Evolutionary conservation across 2,888 invertebrate species (phyloP), one percentile per base, ranked within the genome.

Genomic region (Netelia melanura): DNA sequence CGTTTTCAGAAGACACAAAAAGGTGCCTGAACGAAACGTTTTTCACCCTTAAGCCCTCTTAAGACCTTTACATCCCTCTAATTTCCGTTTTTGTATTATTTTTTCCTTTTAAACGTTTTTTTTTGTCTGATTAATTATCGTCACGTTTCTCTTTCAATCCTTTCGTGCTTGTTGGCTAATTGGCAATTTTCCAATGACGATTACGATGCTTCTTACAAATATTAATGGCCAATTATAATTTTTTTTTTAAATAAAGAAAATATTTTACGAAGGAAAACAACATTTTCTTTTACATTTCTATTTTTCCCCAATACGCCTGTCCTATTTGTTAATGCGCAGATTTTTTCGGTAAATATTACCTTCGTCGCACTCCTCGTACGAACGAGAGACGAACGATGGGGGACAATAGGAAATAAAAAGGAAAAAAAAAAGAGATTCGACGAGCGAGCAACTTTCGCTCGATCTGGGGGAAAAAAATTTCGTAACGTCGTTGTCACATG

Each of bases 361-460:
- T 54, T n/a, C n/a, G 54, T 62, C 44, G 10, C 14, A 17, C 38
- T 30, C 2, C 38, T 52, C 52, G 48, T n/a, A 17, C n/a, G 54
- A 23, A 58, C 58, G 58, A 58, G 17, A 21, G 17, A 17, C 23
- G 58, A 58, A 21, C n/a, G 58, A 58, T 5, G n/a, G 56, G n/a
- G 56, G n/a, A n/a, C 11, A 14, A 52, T 10, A 56, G 56, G n/a
- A n/a, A 56, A n/a, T 3, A n/a, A 56, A n/a, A 71, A 23, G 71
- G 23, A 17, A 3, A 79, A 64, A 71, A 14, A 64, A 21, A 58
- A 54, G 8, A 21, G 17, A 65, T 71, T 48, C 23, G 38, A 58
- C 68, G 58, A 52, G 48, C 21, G 68, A 67, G 61, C 68, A 48
- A 74, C 43, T 68, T 61, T 52, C 58, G 21, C 62, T 67, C 75